Conservation (phyloP, 2,888 invertebrate species). For the Branchipolynoe longqiensis region DNA sequence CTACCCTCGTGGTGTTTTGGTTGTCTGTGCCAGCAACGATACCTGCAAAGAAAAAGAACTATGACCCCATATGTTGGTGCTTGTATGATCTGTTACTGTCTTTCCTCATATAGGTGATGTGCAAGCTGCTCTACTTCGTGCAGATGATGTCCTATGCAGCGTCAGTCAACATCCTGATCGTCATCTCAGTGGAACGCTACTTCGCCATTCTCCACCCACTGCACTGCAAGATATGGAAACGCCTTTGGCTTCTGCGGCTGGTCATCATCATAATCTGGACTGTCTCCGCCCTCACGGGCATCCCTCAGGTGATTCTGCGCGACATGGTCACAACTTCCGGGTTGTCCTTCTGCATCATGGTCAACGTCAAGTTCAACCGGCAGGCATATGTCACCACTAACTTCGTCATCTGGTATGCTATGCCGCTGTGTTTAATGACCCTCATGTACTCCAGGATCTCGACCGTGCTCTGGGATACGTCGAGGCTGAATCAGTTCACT, state of each 20-base stretch:
- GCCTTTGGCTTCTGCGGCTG: background rate
- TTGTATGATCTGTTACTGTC: background rate
- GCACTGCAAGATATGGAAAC: constrained; percentile 16
- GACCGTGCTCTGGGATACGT: constrained; percentile 13
- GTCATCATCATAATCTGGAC: constrained; percentile 11
- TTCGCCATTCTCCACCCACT: constrained; percentile 46
- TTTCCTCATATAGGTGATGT: constrained; percentile 44
- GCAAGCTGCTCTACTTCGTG: constrained; percentile 51
- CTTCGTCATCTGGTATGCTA: constrained; percentile 27
- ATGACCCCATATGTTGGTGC: too few relatives aligned
- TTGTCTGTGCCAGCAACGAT: too few relatives aligned
- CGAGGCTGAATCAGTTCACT: background rate
- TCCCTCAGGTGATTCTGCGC: constrained; percentile 8
- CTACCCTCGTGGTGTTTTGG: too few relatives aligned
- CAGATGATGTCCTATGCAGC: constrained; percentile 43
- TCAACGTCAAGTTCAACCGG: constrained; percentile 1
- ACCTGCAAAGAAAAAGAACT: too few relatives aligned
- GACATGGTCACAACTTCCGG: constrained; percentile 1
- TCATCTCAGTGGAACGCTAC: constrained; percentile 42
- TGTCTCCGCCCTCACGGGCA: background rate
- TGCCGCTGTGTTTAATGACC: constrained; percentile 24
- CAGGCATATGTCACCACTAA: constrained; percentile 24
- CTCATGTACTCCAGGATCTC: constrained; percentile 47
- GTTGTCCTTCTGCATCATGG: constrained; percentile 9
- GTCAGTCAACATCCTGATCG: constrained; percentile 29